Evolutionary conservation across 2,797 vertebrate species (phyloP).

Genomic region (Sphenodon punctatus): DNA sequence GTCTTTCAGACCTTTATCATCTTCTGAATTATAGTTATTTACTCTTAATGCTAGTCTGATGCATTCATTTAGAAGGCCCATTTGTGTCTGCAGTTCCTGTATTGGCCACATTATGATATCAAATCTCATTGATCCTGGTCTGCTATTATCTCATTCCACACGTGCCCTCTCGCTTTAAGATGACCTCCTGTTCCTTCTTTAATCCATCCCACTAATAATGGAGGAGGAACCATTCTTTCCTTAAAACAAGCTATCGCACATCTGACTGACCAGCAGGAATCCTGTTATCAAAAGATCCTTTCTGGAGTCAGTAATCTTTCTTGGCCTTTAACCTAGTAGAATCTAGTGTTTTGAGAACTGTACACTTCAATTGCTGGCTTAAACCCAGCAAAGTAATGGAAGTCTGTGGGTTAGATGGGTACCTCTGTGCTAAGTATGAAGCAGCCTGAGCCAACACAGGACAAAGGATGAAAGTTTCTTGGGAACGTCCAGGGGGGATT

Average conservation of each 20-base stretch:
- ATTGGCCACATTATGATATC: neutral
- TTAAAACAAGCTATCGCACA: neutral
- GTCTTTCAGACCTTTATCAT: too few species aligned
- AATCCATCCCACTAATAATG: neutral
- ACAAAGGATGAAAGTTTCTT: constrained; percentile 16
- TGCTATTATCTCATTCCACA: too few species aligned
- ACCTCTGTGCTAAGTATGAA: neutral
- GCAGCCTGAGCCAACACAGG: neutral
- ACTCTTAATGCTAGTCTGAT: neutral
- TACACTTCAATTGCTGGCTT: neutral
- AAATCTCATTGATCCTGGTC: too few species aligned
- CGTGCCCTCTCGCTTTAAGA: too few species aligned
- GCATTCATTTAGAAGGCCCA: too few species aligned
- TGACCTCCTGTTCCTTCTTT: neutral
- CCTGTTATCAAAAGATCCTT: neutral
- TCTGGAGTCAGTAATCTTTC: neutral
- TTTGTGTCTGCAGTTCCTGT: too few species aligned
- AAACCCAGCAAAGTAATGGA: neutral
- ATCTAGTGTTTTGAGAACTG: neutral
- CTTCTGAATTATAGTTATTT: neutral
- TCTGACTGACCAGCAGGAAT: too few species aligned
- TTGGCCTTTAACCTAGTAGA: neutral
- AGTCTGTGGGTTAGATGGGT: neutral
- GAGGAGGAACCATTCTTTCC: too few species aligned
- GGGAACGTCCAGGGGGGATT: neutral